Evolutionary conservation across 2,888 invertebrate genomes (phyloP).

Genomic region (Sphinx pinastri): DNA sequence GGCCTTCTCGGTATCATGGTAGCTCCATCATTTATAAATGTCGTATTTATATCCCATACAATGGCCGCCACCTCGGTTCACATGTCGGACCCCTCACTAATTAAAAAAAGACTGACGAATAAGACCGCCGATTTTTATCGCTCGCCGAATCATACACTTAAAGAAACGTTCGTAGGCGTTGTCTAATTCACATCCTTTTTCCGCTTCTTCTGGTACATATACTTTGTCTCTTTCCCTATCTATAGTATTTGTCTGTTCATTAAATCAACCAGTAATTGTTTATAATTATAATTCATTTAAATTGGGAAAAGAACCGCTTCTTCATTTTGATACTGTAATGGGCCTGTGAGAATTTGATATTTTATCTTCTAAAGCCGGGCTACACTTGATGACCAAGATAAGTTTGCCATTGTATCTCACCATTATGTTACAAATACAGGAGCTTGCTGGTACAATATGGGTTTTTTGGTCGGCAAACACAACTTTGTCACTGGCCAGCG

Average conservation of each 20-base stretch:
- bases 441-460: slow-evolving; percentile 17
- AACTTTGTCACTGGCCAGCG: slow-evolving; percentile 45
- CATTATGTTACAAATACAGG: slow-evolving; percentile 34
- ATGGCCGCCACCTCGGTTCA: slow-evolving; percentile 77
- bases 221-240: slow-evolving; percentile 58
- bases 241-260: slow-evolving; percentile 69
- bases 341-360: slow-evolving; percentile 73
- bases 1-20: slow-evolving; percentile 65
- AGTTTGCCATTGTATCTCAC: neutral
- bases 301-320: slow-evolving; percentile 65
- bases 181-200: slow-evolving; percentile 65
- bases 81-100: slow-evolving; percentile 78
- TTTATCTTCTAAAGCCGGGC: slow-evolving; percentile 55
- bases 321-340: slow-evolving; percentile 66
- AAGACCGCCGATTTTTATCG: slow-evolving; percentile 82
- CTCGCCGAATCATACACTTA: slow-evolving; percentile 78
- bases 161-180: slow-evolving; percentile 77
- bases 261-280: slow-evolving; percentile 77
- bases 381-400: slow-evolving; percentile 30
- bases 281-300: slow-evolving; percentile 81
- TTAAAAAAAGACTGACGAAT: slow-evolving; percentile 83
- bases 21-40: slow-evolving; percentile 68
- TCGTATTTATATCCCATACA: slow-evolving; percentile 76
- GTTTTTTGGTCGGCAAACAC: slow-evolving; percentile 29
- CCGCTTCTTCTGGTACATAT: slow-evolving; percentile 46